These are phyloP conservation scores for Ostrea denselamellosa DNA, from an alignment of 1,140 invertebrate genomes.

Conservation along the genomic window DNA sequence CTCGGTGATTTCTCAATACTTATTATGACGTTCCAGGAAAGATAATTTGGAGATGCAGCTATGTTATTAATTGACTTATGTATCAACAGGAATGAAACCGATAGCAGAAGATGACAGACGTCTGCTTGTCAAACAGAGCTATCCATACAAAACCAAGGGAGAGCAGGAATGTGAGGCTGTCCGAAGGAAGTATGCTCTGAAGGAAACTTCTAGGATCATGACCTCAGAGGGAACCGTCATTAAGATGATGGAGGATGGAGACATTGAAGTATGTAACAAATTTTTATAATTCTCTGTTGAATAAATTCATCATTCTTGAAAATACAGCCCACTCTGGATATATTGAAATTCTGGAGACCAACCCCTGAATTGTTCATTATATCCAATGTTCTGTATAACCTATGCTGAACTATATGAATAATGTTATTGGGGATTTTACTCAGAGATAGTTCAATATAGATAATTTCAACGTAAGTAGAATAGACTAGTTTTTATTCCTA, in stretches of 20 bases:
- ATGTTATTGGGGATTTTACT: no score
- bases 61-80: not conserved
- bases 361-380: no score
- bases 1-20: no score
- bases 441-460: no score
- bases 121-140: slow-evolving; percentile 76
- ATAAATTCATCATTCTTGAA: not conserved
- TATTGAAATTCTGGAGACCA: no score
- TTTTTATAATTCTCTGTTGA: not conserved
- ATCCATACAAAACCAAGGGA: slow-evolving; percentile 75
- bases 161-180: slow-evolving; percentile 72
- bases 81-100: slow-evolving; percentile 68
- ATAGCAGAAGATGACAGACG: slow-evolving; percentile 68
- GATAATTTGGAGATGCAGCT: no score
- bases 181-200: slow-evolving; percentile 68
- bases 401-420: no score
- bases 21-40: no score
- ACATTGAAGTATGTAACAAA: slow-evolving; percentile 65
- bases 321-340: no score
- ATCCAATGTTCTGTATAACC: no score
- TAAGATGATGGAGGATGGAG: slow-evolving; percentile 76
- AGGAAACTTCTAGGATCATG: slow-evolving; percentile 73
- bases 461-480: no score
- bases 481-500: no score
- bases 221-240: slow-evolving; percentile 77